These are phyloP conservation scores for Seira sanloemensis DNA, from an alignment of 2,888 invertebrate genomes.

Conservation along the genomic window DNA sequence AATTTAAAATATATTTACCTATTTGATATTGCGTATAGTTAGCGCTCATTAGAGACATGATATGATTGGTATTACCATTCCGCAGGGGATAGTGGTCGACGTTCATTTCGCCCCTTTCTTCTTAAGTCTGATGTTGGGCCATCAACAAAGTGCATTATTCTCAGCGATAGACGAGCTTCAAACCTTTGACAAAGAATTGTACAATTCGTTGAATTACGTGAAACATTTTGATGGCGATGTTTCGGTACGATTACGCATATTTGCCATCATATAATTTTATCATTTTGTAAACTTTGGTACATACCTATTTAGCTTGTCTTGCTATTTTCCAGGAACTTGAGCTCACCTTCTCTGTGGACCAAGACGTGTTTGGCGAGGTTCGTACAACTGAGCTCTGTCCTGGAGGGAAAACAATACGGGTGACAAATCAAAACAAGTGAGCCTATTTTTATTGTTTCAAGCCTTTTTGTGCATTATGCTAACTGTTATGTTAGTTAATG, in stretches of 20 bases:
- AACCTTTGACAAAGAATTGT: conserved; percentile 95
- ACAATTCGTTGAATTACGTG: conserved; percentile 95
- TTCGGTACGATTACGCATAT: conserved; percentile 56
- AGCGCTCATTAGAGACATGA: too few species aligned
- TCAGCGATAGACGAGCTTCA: conserved; percentile 99
- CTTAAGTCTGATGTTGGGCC: conserved; percentile 95
- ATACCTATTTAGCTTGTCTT: neutral
- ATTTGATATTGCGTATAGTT: too few species aligned
- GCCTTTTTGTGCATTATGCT: neutral
- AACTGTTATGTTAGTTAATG: neutral
- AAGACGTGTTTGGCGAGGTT: conserved; percentile 94
- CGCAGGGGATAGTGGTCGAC: conserved; percentile 95
- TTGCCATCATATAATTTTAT: neutral
- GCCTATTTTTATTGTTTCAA: conserved; percentile 65
- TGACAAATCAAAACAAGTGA: conserved; percentile 97
- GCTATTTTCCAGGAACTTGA: conserved; percentile 83
- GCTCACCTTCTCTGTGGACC: conserved; percentile 96
- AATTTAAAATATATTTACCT: too few species aligned
- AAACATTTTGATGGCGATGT: conserved; percentile 85
- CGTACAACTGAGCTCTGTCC: conserved; percentile 96
- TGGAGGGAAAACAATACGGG: conserved; percentile 93
- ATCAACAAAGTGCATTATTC: conserved; percentile 93
- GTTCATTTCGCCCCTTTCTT: conserved; percentile 99
- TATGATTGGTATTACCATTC: conserved; percentile 22
- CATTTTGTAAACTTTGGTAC: neutral